Base-by-base conservation (phyloP, 1,140 invertebrate species). In the Eubasilissa regina region DNA sequence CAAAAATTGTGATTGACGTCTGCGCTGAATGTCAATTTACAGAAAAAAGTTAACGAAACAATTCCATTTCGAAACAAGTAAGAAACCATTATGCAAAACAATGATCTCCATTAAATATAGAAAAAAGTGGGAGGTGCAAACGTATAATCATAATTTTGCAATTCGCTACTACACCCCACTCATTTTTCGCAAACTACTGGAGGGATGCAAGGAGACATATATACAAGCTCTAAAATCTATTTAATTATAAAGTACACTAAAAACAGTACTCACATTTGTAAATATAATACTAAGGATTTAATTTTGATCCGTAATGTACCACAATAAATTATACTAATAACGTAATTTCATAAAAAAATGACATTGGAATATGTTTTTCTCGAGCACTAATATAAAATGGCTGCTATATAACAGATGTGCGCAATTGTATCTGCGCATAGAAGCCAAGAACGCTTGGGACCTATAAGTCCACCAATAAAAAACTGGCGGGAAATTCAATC, bases 281-380 rank as follows among this genome's bases (percentile, higher is more conserved):
- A 86, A 85, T 86, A 85, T 88, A 86, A 86, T 84, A 86, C 87
- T 88, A 87, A 86, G 84, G 86, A 86, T 84, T 86, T 43, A 74
- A 73, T 51, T 53, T 53, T 45, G 43, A 75, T 55, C 19, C 45
- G 62, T 55, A 68, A 25, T 55, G 21, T 77, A 48, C 45, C 60
- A 44, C 75, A 19, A 60, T 66, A 66, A 68, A 77, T 62, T 77
- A 66, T 56, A 68, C 60, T 55, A 68, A 55, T 66, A 47, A 55
- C 62, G 48, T 55, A 89, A 88, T 89, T 88, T 88, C 81, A 86
- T 87, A 87, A 89, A 89, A 86, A 89, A 88, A 89, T 87, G 87
- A 87, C 88, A 89, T 89, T 89, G 87, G 88, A 88, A 89, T 89
- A 89, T 89, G 88, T 89, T 89, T 89, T 89, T 89, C 87, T 89